Evolutionary conservation across 2,888 invertebrate species (phyloP), one percentile per base, ranked within the genome.

Genomic region (Drosophila prolongata): DNA sequence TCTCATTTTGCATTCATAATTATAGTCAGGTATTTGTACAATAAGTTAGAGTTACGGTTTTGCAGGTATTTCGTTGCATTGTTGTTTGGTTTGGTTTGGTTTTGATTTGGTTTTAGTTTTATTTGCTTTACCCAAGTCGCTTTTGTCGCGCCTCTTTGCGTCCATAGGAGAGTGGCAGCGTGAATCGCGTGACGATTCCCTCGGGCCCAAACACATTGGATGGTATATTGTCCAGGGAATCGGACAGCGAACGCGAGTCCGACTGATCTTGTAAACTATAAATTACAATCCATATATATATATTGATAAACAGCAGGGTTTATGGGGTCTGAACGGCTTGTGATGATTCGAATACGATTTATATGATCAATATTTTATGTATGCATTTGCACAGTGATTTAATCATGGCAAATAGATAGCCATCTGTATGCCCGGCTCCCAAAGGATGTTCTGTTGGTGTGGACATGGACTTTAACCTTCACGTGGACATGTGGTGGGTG

Each of bases 101-200:
- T 52, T 60, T 50, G 10, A 64, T 65, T 70, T 37, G 42, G 11
- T 13, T 58, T 73, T 67, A 54, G 61, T 42, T 59, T 71, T 42
- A 14, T 68, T 55, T 60, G 73, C 84, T 92, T 93, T 95, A 96
- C 96, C 96, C 96, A 94, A 95, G 95, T 93, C 96, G 94, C 93
- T 96, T 96, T 93, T 96, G 96, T 91, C 95, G 95, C 89, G 94
- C 94, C 93, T 95, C 94, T 93, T 95, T 95, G 93, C 96, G 95
- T 93, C 95, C 95, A 93, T 95, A 95, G 93, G 95, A 95, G 93
- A 96, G 93, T 90, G 95, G 95, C 93, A 95, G 93, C 90, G 95
- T 95, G 93, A 95, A 95, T 93, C 95, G 94, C 82, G 95, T 95
- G 89, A 94, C 94, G 82, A 92, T 91, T 80, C 92, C 92, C 93